phyloP scores from a whole-genome alignment of 1,140 invertebrate species.

The Heliothis subflexa region DNA sequence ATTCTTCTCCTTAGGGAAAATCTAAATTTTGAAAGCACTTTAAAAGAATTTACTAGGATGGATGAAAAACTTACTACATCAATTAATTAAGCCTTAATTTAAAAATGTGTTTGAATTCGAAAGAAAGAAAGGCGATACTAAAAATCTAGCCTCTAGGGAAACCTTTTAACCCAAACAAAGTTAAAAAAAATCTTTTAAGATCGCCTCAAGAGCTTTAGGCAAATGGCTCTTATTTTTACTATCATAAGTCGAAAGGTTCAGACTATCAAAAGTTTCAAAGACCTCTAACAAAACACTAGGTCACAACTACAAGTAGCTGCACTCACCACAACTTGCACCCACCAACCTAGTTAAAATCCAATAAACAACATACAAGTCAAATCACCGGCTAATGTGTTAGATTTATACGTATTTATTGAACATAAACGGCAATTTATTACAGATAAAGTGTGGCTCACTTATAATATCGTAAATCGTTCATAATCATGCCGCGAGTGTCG shows the following conservation, averaged over 20 bases:
- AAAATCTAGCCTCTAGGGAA: too few species aligned
- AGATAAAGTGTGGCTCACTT: constrained; percentile 45
- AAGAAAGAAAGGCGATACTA: too few species aligned
- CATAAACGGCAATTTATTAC: constrained; percentile 41
- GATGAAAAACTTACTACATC: not conserved
- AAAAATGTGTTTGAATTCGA: too few species aligned
- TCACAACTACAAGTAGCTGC: too few species aligned
- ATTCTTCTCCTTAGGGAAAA: not conserved
- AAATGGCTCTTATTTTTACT: too few species aligned
- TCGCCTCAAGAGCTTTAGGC: too few species aligned
- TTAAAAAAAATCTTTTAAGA: too few species aligned
- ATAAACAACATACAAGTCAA: constrained; percentile 4
- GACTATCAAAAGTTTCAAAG: too few species aligned
- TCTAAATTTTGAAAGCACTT: not conserved
- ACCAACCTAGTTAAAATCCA: constrained; percentile 2
- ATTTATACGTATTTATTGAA: constrained; percentile 29
- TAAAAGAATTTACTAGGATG: not conserved
- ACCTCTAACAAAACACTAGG: too few species aligned
- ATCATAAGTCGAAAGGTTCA: too few species aligned
- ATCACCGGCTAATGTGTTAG: constrained; percentile 29
- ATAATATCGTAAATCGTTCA: constrained; percentile 55
- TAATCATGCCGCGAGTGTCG: constrained; percentile 54
- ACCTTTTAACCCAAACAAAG: too few species aligned
- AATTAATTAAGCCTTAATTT: not conserved
- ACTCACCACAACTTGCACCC: too few species aligned